A percentile compares a stretch with the other conserved stretches of the same genome.
These are phyloP conservation scores for Acanthornis magna DNA, from an alignment of 2,797 vertebrate genomes.

Conservation along the genomic window DNA sequence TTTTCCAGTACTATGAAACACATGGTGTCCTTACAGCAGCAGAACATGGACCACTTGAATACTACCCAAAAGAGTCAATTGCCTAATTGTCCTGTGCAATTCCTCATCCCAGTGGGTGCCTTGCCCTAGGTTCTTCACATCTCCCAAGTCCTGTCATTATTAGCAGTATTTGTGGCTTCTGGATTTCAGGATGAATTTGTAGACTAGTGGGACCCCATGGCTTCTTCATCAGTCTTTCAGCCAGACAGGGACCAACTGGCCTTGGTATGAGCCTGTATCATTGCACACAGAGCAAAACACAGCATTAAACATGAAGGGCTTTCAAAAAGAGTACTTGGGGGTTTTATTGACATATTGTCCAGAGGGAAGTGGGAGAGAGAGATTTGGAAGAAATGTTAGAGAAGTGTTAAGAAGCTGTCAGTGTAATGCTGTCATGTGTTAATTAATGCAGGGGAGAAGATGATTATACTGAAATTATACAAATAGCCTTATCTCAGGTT, in stretches of 20 bases:
- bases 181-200: neutral
- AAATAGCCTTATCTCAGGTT: constrained; percentile 52
- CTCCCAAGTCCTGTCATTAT: neutral
- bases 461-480: constrained; percentile 32
- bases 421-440: constrained; percentile 48
- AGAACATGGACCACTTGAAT: neutral
- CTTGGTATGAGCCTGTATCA: neutral
- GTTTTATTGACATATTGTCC: constrained; percentile 16
- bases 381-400: constrained; percentile 20
- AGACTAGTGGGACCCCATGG: neutral
- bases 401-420: constrained; percentile 51
- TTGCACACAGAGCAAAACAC: neutral
- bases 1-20: neutral
- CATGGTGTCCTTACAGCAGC: neutral
- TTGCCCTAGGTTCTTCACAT: neutral
- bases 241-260: neutral
- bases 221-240: neutral
- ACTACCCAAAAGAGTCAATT: neutral
- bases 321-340: neutral
- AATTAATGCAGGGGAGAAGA: constrained; percentile 52
- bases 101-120: neutral
- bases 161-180: neutral
- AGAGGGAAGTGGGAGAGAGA: constrained; percentile 1
- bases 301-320: neutral
- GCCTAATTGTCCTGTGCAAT: neutral